A percentile compares a stretch with the other conserved stretches of the same genome.
Conservation (phyloP, 2,797 vertebrate genomes). For the Helarctos malayanus region DNA sequence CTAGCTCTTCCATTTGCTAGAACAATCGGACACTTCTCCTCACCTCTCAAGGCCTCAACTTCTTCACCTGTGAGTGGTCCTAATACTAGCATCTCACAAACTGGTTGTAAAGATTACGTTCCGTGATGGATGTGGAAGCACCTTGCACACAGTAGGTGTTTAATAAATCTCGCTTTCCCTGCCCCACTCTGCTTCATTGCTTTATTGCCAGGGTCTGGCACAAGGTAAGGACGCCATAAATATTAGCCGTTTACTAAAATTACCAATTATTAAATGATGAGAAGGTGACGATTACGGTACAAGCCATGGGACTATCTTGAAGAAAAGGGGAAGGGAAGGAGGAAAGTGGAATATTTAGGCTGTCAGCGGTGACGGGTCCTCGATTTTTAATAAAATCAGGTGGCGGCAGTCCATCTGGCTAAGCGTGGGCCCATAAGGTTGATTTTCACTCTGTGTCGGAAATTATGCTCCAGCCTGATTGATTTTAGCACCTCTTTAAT, state of each 20-base stretch:
- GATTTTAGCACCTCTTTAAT: constrained; percentile 86
- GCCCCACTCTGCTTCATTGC: not conserved
- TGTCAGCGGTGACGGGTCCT: constrained; percentile 81
- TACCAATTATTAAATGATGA: not conserved
- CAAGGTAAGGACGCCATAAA: not conserved
- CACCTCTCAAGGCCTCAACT: not conserved
- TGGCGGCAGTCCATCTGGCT: constrained; percentile 82
- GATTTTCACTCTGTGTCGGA: constrained; percentile 82
- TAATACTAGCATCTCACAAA: not conserved
- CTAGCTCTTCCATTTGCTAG: not conserved
- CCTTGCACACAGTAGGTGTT: not conserved
- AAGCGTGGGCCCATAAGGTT: constrained; percentile 83
- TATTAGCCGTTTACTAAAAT: constrained; percentile 41
- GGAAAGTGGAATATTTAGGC: constrained; percentile 81
- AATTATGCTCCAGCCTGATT: constrained; percentile 75
- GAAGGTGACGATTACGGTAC: not conserved
- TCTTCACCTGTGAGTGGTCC: not conserved
- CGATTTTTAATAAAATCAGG: constrained; percentile 85
- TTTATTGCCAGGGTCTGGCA: not conserved
- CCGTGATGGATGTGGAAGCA: not conserved
- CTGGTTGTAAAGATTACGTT: not conserved
- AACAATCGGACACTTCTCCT: not conserved
- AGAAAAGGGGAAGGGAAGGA: not conserved
- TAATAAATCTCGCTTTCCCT: not conserved
- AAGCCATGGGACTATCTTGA: not conserved